phyloP scores from a whole-genome alignment of 1,140 invertebrate species.

The Polypedilum vanderplanki region DNA sequence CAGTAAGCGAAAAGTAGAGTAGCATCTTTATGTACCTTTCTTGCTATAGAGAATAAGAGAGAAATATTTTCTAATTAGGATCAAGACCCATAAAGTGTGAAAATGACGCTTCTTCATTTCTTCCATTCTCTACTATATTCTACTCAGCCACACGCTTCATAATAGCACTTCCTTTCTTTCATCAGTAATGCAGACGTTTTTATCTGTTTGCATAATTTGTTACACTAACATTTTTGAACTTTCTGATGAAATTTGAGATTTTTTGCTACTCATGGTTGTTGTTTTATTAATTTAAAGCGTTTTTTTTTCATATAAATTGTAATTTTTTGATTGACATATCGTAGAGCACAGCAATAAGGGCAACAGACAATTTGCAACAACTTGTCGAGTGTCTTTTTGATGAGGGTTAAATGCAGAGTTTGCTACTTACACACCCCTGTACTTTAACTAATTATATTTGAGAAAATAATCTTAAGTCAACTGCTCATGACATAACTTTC shows the following conservation, averaged over 20 bases:
- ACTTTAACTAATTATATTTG: too few relatives aligned
- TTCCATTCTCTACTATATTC: neutral
- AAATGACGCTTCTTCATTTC: neutral
- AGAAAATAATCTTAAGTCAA: too few relatives aligned
- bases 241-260: neutral
- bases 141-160: neutral
- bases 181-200: neutral
- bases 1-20: too few relatives aligned
- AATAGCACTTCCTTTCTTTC: neutral
- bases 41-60: too few relatives aligned
- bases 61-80: constrained; percentile 4
- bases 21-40: too few relatives aligned
- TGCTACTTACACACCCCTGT: too few relatives aligned
- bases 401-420: too few relatives aligned
- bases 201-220: constrained; percentile 13
- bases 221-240: neutral
- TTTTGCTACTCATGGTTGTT: neutral
- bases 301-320: neutral
- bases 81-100: constrained; percentile 17
- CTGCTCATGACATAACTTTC: too few relatives aligned
- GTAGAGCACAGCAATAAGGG: too few relatives aligned
- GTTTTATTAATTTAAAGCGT: neutral
- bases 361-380: too few relatives aligned
- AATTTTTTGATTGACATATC: too few relatives aligned
- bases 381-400: too few relatives aligned